phyloP scores from a whole-genome alignment of 2,888 invertebrate species.

The Craniophora ligustri region DNA sequence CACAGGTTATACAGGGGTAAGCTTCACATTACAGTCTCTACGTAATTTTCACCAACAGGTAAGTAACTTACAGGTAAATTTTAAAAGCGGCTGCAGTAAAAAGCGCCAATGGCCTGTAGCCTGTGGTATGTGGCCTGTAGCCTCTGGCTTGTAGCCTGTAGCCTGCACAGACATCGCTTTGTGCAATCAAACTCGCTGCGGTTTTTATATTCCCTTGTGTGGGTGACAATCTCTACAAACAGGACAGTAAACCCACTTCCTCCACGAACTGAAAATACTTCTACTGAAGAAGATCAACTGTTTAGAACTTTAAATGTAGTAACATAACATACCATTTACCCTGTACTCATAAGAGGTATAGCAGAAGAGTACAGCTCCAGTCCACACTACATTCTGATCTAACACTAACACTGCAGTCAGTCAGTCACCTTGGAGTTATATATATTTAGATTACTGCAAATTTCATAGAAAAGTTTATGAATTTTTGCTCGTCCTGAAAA shows the following conservation, averaged over 20 bases:
- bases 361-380: neutral
- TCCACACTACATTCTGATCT: no score
- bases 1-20: no score
- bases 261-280: neutral
- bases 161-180: conserved; percentile 24
- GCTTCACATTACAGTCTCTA: no score
- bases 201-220: conserved; percentile 39
- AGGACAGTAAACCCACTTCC: conserved; percentile 1
- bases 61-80: neutral
- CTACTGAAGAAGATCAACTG: no score
- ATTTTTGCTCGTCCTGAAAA: no score
- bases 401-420: no score
- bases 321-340: no score
- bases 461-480: no score
- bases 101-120: conserved; percentile 1
- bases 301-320: no score
- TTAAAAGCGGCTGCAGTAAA: neutral
- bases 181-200: conserved; percentile 44
- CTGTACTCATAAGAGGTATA: no score
- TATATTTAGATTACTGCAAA: no score
- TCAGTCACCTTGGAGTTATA: no score
- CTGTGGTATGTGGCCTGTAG: conserved; percentile 13
- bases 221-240: neutral
- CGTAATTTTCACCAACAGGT: neutral
- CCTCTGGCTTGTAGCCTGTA: conserved; percentile 18